These are phyloP conservation scores for Sisyra nigra DNA, from an alignment of 2,888 invertebrate species.

Conservation along the genomic window DNA sequence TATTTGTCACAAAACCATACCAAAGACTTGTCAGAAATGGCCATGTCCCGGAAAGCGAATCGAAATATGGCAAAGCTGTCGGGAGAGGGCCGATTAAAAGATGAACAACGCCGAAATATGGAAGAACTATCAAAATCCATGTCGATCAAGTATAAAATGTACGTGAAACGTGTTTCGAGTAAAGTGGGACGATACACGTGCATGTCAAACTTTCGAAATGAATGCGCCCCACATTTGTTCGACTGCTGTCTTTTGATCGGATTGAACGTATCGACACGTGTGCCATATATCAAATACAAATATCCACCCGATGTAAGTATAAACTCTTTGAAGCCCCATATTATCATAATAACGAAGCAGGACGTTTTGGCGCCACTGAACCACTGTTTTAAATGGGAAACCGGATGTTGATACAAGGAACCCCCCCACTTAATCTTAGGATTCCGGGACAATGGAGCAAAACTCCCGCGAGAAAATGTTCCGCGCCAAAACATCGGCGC, in stretches of 20 bases:
- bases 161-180: conserved; percentile 45
- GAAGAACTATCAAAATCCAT: conserved; percentile 32
- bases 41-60: too few relatives aligned
- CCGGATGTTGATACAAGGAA: too few relatives aligned
- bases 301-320: conserved; percentile 46
- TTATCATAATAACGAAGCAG: too few relatives aligned
- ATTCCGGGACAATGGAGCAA: too few relatives aligned
- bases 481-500: too few relatives aligned
- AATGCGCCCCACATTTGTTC: conserved; percentile 31
- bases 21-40: too few relatives aligned
- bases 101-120: not conserved
- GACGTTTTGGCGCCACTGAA: too few relatives aligned
- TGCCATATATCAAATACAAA: conserved; percentile 53
- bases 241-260: conserved; percentile 54
- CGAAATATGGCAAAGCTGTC: conserved; percentile 12
- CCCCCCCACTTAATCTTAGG: too few relatives aligned
- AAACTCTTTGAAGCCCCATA: conserved; percentile 2
- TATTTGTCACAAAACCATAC: too few relatives aligned
- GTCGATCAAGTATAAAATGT: conserved; percentile 46
- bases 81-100: conserved; percentile 19
- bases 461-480: too few relatives aligned
- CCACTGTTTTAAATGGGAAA: too few relatives aligned
- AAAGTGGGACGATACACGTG: conserved; percentile 28
- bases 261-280: conserved; percentile 42
- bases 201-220: conserved; percentile 13